A percentile compares a stretch with the other conserved stretches of the same genome.
Evolutionary conservation across 2,888 invertebrate species (phyloP).

Genomic region (Choreutis nemorana): DNA sequence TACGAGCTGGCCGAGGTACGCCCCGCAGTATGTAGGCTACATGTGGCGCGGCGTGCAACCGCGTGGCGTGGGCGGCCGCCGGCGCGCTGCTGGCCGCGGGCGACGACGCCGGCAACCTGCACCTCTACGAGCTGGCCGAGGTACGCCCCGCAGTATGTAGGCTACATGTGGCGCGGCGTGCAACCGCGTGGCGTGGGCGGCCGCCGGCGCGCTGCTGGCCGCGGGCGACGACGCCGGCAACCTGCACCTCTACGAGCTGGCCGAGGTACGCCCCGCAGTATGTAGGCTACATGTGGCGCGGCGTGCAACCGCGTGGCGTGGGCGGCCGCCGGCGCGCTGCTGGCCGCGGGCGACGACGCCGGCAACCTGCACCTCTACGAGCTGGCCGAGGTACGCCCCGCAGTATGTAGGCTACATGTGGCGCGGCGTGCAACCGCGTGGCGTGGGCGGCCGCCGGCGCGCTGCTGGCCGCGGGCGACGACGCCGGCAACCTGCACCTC

Average conservation of each 20-base stretch:
- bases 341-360: slow-evolving; percentile 89
- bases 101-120: slow-evolving; percentile 87
- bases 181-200: too few species aligned
- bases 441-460: too few species aligned
- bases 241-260: slow-evolving; percentile 91
- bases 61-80: too few species aligned
- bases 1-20: slow-evolving; percentile 79
- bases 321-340: slow-evolving; percentile 89
- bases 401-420: too few species aligned
- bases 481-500: slow-evolving; percentile 85
- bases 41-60: too few species aligned
- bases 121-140: slow-evolving; percentile 92
- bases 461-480: slow-evolving; percentile 91
- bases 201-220: slow-evolving; percentile 83
- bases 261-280: slow-evolving; percentile 76
- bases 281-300: slow-evolving; percentile 77
- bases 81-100: slow-evolving; percentile 87
- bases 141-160: slow-evolving; percentile 86
- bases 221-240: slow-evolving; percentile 91
- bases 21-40: slow-evolving; percentile 77
- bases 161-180: too few species aligned
- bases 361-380: slow-evolving; percentile 92
- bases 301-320: slow-evolving; percentile 91
- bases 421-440: too few species aligned
- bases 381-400: slow-evolving; percentile 87